A percentile compares a stretch with the other conserved stretches of the same genome.
Conservation (phyloP, 2,888 invertebrate genomes). For the Mycalesis mineus region DNA sequence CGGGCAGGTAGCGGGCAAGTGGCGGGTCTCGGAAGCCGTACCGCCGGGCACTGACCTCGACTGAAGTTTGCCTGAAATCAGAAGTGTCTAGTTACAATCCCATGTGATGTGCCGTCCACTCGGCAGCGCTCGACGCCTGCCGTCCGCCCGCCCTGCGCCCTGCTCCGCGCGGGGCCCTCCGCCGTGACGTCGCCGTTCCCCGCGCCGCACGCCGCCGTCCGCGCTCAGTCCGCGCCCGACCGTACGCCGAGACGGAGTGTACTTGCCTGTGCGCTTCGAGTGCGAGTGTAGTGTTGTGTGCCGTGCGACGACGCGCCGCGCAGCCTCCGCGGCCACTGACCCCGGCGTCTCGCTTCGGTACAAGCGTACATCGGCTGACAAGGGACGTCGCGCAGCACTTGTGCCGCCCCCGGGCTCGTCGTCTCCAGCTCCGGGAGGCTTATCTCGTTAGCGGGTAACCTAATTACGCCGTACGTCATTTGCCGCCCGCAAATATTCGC, state of each 20-base stretch:
- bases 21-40: no score
- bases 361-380: no score
- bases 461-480: constrained; percentile 10
- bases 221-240: no score
- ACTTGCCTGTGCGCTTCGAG: no score
- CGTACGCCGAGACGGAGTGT: not conserved
- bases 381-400: no score
- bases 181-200: no score
- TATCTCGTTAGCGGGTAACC: constrained; percentile 30
- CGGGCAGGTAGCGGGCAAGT: no score
- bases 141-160: constrained; percentile 8
- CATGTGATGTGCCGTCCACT: not conserved
- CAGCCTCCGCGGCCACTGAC: not conserved
- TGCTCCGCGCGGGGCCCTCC: not conserved
- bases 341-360: no score
- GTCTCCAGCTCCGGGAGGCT: not conserved
- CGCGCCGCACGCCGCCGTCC: no score
- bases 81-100: not conserved
- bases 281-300: not conserved
- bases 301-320: not conserved
- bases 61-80: not conserved
- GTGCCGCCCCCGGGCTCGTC: no score
- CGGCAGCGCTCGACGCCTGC: not conserved
- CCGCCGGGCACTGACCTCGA: constrained; percentile 1
- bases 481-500: not conserved